Percentiles rank a stretch among this genome's conserved stretches.
phyloP scores from a whole-genome alignment of 2,113 vertebrate species.

The Hypanus sabinus region DNA sequence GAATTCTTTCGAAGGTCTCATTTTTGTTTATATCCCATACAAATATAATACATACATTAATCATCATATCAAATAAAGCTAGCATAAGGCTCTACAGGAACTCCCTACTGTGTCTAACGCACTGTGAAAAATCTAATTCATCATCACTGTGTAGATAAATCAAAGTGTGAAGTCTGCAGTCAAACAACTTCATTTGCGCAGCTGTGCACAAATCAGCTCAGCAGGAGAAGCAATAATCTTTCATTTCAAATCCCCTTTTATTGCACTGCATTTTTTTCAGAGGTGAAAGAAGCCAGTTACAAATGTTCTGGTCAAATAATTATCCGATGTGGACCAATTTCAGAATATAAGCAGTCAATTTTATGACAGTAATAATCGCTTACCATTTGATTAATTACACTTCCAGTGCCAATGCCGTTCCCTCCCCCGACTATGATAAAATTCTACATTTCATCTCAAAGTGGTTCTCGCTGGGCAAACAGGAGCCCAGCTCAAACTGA shows the following conservation, averaged over 20 bases:
- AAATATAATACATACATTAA: slow-evolving; percentile 41
- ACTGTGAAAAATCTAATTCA: slow-evolving; percentile 41
- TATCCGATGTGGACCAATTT: slow-evolving; percentile 23
- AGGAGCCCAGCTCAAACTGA: background rate
- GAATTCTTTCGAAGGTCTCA: slow-evolving; percentile 37
- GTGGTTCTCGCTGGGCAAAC: slow-evolving; percentile 9
- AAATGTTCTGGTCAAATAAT: slow-evolving; percentile 36
- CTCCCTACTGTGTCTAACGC: slow-evolving; percentile 40
- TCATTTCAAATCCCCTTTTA: slow-evolving; percentile 31
- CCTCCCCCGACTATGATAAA: background rate
- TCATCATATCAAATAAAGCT: slow-evolving; percentile 39
- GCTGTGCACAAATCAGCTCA: slow-evolving; percentile 35
- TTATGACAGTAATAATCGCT: slow-evolving; percentile 34
- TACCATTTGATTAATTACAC: slow-evolving; percentile 31
- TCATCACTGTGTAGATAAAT: slow-evolving; percentile 36
- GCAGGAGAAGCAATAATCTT: slow-evolving; percentile 32
- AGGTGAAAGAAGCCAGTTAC: slow-evolving; percentile 29
- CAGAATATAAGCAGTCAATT: slow-evolving; percentile 27
- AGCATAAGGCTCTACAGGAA: slow-evolving; percentile 38
- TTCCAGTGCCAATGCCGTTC: background rate
- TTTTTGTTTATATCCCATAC: slow-evolving; percentile 37
- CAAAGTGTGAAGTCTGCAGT: slow-evolving; percentile 35
- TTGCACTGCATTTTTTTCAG: background rate
- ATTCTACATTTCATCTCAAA: background rate
- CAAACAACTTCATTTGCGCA: slow-evolving; percentile 35